Base-by-base conservation (phyloP, 2,113 vertebrate genomes). In the Pteropus alecto region DNA sequence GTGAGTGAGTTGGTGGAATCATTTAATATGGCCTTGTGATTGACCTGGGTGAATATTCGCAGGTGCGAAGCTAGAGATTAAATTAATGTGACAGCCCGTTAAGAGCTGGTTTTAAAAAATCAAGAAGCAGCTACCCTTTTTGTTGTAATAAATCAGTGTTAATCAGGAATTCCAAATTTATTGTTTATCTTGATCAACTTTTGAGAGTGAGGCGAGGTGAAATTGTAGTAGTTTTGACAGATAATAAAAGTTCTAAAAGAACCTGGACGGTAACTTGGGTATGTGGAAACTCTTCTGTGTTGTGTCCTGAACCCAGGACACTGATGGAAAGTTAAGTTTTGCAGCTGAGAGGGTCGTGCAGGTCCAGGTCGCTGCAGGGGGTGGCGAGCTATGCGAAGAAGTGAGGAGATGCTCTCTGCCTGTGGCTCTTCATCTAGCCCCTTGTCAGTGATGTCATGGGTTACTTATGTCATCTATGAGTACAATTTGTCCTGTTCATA, bases 381-480 rank as follows among this genome's bases (percentile, higher is more conserved):
- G 24, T 1, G 35, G 43, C 6, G 11, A 48, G 86, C 33, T 15
- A 9, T 2, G 2, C 2, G 2, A 51, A 15, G 14, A 51, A 51
- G 3, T 9, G 33, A 38, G 30, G 56, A 33, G 48, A 11, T 9
- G 9, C 24, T 6, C 61, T 83, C 19, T 33, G 46, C 46, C 61
- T 46, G 54, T 26, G 67, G 7, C 43, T 76, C 35, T 30, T 91
- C 56, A 48, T 51, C 76, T 68, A 41, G 16, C 16, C 33, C 33
- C 54, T n/a, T 65, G 43, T 81, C 94, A 67, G 51, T 88, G 92
- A 85, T n/a, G 71, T 88, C 90, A 89, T 26, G 7, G 61, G 71
- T 91, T 38, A 77, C 93, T 54, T 63, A 0, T 91, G 78, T 35
- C 84, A 41, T 63, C 70, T 74, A 30, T 68, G 84, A 93, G 58